These are phyloP conservation scores for Scaptomyza parva DNA, from an alignment of 2,888 invertebrate genomes.

Conservation along the genomic window DNA sequence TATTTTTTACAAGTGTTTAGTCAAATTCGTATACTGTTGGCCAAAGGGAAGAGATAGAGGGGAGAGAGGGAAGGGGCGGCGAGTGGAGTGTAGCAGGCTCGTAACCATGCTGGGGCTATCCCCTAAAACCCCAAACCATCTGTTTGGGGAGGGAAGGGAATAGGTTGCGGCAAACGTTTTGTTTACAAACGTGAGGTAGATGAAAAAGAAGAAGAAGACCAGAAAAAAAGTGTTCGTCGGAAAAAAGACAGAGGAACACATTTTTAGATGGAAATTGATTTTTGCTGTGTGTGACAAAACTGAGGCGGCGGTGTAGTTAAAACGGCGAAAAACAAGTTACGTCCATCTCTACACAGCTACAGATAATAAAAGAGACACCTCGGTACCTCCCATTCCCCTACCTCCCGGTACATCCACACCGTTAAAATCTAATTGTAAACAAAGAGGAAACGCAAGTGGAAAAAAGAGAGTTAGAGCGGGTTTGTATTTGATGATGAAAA, in stretches of 20 bases:
- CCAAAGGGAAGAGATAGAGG: not conserved
- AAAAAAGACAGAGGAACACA: constrained; percentile 54
- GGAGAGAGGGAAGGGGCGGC: not conserved
- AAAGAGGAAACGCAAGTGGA: not conserved
- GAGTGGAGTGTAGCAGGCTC: not conserved
- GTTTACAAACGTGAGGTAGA: constrained; percentile 73
- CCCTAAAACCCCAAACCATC: constrained; percentile 1
- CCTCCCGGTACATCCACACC: too few relatives aligned
- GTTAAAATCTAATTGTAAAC: constrained; percentile 14
- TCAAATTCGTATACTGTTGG: constrained; percentile 63
- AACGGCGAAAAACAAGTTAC: constrained; percentile 17
- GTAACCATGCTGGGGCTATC: not conserved
- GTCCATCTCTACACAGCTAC: constrained; percentile 2
- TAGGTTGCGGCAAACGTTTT: constrained; percentile 47
- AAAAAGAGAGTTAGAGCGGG: not conserved
- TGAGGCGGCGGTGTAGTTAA: constrained; percentile 50
- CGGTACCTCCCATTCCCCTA: not conserved
- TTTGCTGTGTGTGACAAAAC: constrained; percentile 70
- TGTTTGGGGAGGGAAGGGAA: not conserved
- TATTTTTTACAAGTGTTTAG: constrained; percentile 79
- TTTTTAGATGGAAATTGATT: constrained; percentile 74
- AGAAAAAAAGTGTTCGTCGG: constrained; percentile 25
- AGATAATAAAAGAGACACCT: not conserved
- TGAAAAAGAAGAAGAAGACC: too few relatives aligned
- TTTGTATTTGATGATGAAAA: not conserved